Base-by-base conservation (phyloP, 1,140 invertebrate genomes). In the Stegodyphus mimosarum region DNA sequence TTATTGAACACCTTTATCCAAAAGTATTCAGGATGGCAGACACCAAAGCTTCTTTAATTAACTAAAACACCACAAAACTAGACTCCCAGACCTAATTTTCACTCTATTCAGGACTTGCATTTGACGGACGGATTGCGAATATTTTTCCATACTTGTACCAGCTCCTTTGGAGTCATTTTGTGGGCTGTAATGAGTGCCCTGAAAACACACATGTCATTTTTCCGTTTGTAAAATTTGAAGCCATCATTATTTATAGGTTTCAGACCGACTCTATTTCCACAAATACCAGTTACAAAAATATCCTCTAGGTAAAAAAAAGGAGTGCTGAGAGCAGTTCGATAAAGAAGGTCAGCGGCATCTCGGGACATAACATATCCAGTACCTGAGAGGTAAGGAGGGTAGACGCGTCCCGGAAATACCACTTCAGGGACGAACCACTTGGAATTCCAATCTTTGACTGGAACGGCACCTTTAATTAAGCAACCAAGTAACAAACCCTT, bases 371-470 rank as follows among this genome's bases (percentile, higher is more conserved):
- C 92, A 91, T 97, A 97, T 2, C 94, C 95, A 13, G 95, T 95
- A 15, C 96, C 96, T 0, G 95, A 96, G 75, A 97, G 90, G 91
- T 97, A 97, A 86, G 94, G 93, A 6, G 96, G 96, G 92, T 96
- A 97, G 17, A 92, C 91, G 84, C 92, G 91, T 1, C 92, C 93
- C 4, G 92, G 90, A 89, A 93, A 97, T 93, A 97, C 94, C 89
- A 96, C 96, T 11, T 93, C 93, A 7, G 95, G 95, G 77, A 94
- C 90, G 52, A 53, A 88, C 95, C 95, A 96, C 90, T 96, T 96
- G 88, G 93, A 95, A 84, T 90, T 92, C 1, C 93, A 91, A 89
- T 95, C 93, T 71, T 92, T 91, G 48, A 96, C 93, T 10, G 95
- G 95, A 83, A 90, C 92, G 0, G 94, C 94, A 80, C 93, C 93